Evolutionary conservation across 2,888 invertebrate species (phyloP), one percentile per base, ranked within the genome.

Genomic region (Drosophila mayaguana): DNA sequence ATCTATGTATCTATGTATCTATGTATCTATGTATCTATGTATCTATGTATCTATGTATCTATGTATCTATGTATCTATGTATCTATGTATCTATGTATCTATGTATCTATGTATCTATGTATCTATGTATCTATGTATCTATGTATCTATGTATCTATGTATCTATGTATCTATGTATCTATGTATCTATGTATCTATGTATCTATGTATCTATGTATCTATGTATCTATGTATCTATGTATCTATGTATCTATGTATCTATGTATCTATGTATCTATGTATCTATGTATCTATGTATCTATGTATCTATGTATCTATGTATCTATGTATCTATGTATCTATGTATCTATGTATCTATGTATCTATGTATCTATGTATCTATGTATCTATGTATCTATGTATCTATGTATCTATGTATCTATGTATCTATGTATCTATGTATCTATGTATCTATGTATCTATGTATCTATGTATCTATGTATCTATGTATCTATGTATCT

Each of bases 41-140:
- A 16, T 46, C 46, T 46, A 25, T 46, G 46, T 25, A 25, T 46
- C 22, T 25, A 46, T 25, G 46, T 22, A 22, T 22, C 22, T 45
- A 46, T 46, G 46, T 46, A 46, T 46, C 46, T 46, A 22, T 25
- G 46, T 22, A 46, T 46, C 25, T 46, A 28, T 28, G 48, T 28
- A 28, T 48, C 28, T 28, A 28, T 28, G 11, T 48, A 48, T 28
- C 16, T 48, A 28, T 48, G 16, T 46, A 46, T 46, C 36, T 36
- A 36, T 36, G 14, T 36, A 36, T 36, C n/a, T 28, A 34, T 32
- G 7, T 32, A 20, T 34, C 18, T 50, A 50, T 48, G 6, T 18
- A 50, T 50, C n/a, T 34, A 50, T 50, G 32, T 50, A 18, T 48
- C 25, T 34, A 50, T 50, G 18, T 32, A 32, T 32, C n/a, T 50